A percentile compares a stretch with the other conserved stretches of the same genome.
These are phyloP conservation scores for Bubo bubo DNA, from an alignment of 2,113 vertebrate species.

Conservation along the genomic window DNA sequence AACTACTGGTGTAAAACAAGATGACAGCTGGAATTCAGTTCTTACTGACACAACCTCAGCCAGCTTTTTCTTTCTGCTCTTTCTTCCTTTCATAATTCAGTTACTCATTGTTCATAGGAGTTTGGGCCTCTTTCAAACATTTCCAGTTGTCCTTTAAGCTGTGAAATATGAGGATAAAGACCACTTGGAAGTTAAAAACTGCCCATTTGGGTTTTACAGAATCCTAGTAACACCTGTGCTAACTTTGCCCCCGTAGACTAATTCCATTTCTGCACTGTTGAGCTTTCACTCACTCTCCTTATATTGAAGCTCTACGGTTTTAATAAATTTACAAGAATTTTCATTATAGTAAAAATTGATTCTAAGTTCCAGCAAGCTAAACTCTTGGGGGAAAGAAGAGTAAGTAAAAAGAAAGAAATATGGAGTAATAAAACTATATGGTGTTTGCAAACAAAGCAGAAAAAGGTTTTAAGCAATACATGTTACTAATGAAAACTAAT, in stretches of 20 bases:
- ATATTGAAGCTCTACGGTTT: neutral
- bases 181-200: neutral
- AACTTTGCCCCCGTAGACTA: neutral
- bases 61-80: neutral
- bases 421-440: neutral
- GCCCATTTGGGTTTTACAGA: neutral
- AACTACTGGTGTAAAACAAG: neutral
- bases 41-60: neutral
- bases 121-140: neutral
- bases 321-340: neutral
- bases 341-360: neutral
- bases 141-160: neutral
- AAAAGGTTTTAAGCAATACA: neutral
- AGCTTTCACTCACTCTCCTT: neutral
- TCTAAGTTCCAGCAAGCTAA: neutral
- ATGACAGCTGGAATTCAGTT: neutral
- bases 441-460: neutral
- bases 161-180: neutral
- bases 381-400: neutral
- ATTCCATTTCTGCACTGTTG: neutral
- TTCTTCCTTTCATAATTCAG: neutral
- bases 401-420: neutral
- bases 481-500: neutral
- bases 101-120: neutral
- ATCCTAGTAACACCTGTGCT: neutral